These are phyloP conservation scores for Dioctria linearis DNA, from an alignment of 2,888 invertebrate species.

Conservation along the genomic window DNA sequence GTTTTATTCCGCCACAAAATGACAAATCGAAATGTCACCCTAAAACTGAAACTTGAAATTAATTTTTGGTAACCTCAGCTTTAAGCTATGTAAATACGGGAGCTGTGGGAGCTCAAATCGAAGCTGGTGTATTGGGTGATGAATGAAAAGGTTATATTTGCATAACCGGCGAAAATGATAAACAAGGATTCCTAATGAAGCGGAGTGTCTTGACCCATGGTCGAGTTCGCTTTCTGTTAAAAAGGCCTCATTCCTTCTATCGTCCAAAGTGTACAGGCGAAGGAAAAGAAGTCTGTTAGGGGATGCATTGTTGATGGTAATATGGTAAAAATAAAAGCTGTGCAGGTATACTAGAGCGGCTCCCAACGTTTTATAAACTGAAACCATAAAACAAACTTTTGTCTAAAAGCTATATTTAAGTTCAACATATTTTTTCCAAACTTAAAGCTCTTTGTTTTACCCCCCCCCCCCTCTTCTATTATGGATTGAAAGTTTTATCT, in stretches of 20 bases:
- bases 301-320: constrained; percentile 99
- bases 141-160: constrained; percentile 99
- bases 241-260: constrained; percentile 97
- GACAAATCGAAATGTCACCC: too few relatives aligned
- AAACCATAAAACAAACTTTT: too few relatives aligned
- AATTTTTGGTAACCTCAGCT: constrained; percentile 57
- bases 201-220: constrained; percentile 97
- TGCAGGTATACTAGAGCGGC: too few relatives aligned
- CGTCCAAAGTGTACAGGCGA: constrained; percentile 96
- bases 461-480: too few relatives aligned
- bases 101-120: constrained; percentile 97
- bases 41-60: constrained; percentile 20
- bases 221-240: constrained; percentile 94
- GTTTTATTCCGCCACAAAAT: too few relatives aligned
- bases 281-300: constrained; percentile 98
- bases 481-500: too few relatives aligned
- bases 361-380: too few relatives aligned
- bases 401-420: too few relatives aligned
- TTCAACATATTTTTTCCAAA: too few relatives aligned
- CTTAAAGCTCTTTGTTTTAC: too few relatives aligned
- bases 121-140: constrained; percentile 94
- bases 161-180: constrained; percentile 98
- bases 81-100: constrained; percentile 73
- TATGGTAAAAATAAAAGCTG: too few relatives aligned
- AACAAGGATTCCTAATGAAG: constrained; percentile 99